phyloP scores from a whole-genome alignment of 2,888 invertebrate genomes.

The Mimas tiliae region DNA sequence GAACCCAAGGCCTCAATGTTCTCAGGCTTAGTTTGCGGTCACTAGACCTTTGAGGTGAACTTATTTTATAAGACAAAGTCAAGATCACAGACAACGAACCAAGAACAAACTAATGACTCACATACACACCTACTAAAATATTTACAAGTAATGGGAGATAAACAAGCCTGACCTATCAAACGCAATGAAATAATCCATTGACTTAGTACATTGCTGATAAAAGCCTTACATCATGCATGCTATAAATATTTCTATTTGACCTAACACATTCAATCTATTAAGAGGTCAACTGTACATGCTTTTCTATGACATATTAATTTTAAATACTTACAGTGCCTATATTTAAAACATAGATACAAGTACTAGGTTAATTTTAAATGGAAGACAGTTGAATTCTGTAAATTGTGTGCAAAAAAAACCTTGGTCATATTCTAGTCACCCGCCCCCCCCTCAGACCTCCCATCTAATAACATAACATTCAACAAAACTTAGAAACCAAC shows the following conservation, averaged over 20 bases:
- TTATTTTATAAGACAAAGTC: background rate
- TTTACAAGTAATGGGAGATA: slow-evolving; percentile 17
- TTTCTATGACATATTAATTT: background rate
- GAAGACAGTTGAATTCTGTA: too few relatives aligned
- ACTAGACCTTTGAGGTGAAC: too few relatives aligned
- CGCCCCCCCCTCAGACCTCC: too few relatives aligned
- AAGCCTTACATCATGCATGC: slow-evolving; percentile 21
- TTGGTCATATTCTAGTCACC: too few relatives aligned
- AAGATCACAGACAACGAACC: background rate
- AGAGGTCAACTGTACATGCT: background rate
- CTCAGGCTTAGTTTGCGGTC: too few relatives aligned
- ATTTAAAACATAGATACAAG: too few relatives aligned
- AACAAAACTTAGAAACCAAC: too few relatives aligned
- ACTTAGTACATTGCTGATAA: slow-evolving; percentile 18
- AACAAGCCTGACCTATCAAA: slow-evolving; percentile 25
- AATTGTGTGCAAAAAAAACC: too few relatives aligned
- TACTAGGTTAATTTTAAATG: too few relatives aligned
- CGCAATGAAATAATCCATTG: slow-evolving; percentile 18
- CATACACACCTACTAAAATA: background rate
- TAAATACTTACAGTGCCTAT: too few relatives aligned
- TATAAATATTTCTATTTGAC: slow-evolving; percentile 23
- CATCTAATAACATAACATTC: too few relatives aligned
- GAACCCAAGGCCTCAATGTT: too few relatives aligned
- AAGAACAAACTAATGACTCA: background rate
- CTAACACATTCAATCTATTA: background rate